Base-by-base conservation (phyloP, 2,888 invertebrate genomes). In the Meandrusa payeni region DNA sequence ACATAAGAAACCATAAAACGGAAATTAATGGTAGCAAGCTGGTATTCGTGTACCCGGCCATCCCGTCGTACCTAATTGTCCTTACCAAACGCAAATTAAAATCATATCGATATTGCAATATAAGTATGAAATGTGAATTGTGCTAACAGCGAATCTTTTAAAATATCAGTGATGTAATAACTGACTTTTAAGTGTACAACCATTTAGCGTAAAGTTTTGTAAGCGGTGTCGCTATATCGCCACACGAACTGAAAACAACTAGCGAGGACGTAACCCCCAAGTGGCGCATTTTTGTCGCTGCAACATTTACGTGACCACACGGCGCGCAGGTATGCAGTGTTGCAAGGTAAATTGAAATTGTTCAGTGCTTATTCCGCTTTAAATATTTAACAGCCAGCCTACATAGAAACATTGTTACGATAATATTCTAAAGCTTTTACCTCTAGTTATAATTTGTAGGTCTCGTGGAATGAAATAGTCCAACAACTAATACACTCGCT, bases 281-380 rank as follows among this genome's bases (percentile, higher is more conserved):
- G 62, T 56, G 57, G 54, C 50, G 48, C 56, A 57, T 57, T 57
- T 62, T 65, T 59, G 52, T 53, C 50, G 45, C 46, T 26, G 49
- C 52, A 46, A 51, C 54, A 46, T 54, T 54, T 50, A 49, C 52
- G 51, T 27, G 26, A 41, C 38, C 45, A 46, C 43, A 50, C 51
- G 55, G 54, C 57, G 56, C 28, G 26, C 28, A 34, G 36, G 43
- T 42, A 36, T 38, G 41, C 41, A 41, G 29, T 51, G 50, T 47
- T 51, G 50, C 39, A 39, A 41, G 45, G 45, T 40, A 50, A 55
- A 55, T 59, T 53, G 49, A 55, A 55, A 56, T 57, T 53, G 54
- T 57, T 55, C 47, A 44, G 27, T 47, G 43, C 26, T 52, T 54
- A 54, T 51, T 54, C 48, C 45, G 33, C 41, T 53, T 51, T 52